Base-by-base conservation (phyloP, 2,888 invertebrate species). In the Ophion ventricosus region DNA sequence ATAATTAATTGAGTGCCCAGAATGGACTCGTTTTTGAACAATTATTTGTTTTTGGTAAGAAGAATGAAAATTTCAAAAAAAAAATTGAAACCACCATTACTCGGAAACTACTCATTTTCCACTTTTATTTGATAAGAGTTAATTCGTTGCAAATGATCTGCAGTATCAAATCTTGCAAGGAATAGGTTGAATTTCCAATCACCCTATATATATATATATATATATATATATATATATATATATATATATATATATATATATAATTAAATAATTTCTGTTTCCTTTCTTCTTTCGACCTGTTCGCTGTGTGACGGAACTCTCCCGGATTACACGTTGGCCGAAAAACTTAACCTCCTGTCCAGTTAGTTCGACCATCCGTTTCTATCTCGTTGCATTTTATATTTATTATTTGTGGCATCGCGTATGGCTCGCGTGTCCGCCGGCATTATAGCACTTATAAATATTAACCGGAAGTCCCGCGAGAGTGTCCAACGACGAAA, bases 261-360 rank as follows among this genome's bases (percentile, higher is more conserved):
- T 49, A 17, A 17, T 49, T 17, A 14, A 49, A 49, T 49, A 17
- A 49, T 67, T 14, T 49, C 29, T 29, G 14, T 43, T 23, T 17
- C 56, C n/a, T 56, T 64, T 35, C 23, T 49, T 77, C 43, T 43
- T 11, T 56, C 35, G n/a, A 10, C 63, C 26, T 72, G n/a, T 72
- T 64, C 17, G 14, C n/a, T 40, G 54, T 40, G 54, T 57, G 66
- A 79, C 72, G 79, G 66, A 81, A 66, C 70, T 70, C 70, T 79
- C 69, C 79, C 49, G 61, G 70, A 75, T 84, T 66, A 80, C 14
- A 49, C 79, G 64, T 64, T 57, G 56, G 70, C 74, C 75, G 49
- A 72, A 82, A 84, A 79, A 78, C 79, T 72, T 79, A 67, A 82
- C 70, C 81, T 72, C 29, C 56, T 26, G 80, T 80, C 80, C 69